Conservation (phyloP, 2,888 invertebrate species). For the Lumbricus terrestris region DNA sequence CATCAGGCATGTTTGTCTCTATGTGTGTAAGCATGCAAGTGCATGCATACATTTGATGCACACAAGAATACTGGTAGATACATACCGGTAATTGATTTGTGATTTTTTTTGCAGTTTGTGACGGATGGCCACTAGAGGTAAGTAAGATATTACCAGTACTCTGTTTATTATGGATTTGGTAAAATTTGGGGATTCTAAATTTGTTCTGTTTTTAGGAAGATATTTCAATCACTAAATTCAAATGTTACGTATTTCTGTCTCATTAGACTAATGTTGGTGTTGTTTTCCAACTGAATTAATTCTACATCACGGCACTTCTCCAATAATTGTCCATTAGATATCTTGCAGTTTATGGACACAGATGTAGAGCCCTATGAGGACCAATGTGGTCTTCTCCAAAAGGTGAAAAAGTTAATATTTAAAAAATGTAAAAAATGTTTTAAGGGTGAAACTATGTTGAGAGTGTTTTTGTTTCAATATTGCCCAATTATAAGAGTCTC, state of each 20-base stretch:
- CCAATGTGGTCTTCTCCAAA: too few relatives aligned
- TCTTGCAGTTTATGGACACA: background rate
- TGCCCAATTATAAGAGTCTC: background rate
- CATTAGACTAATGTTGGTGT: background rate
- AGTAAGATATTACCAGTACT: constrained; percentile 16
- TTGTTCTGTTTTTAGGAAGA: background rate
- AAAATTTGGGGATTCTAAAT: background rate
- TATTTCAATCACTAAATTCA: background rate
- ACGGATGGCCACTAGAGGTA: constrained; percentile 42
- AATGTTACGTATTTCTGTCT: background rate
- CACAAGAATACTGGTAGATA: background rate
- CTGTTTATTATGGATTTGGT: background rate
- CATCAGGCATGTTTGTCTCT: too few relatives aligned
- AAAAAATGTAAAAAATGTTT: too few relatives aligned
- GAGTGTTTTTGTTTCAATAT: background rate
- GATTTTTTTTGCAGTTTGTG: constrained; percentile 38
- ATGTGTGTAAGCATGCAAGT: background rate
- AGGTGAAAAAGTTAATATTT: too few relatives aligned
- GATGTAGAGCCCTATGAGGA: background rate
- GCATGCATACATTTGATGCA: background rate
- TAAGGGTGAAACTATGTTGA: background rate
- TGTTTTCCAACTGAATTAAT: background rate
- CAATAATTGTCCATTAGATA: background rate
- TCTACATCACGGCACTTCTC: background rate
- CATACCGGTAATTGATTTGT: background rate